Conservation (phyloP, 2,888 invertebrate species). For the Cerceris ruficornis region DNA sequence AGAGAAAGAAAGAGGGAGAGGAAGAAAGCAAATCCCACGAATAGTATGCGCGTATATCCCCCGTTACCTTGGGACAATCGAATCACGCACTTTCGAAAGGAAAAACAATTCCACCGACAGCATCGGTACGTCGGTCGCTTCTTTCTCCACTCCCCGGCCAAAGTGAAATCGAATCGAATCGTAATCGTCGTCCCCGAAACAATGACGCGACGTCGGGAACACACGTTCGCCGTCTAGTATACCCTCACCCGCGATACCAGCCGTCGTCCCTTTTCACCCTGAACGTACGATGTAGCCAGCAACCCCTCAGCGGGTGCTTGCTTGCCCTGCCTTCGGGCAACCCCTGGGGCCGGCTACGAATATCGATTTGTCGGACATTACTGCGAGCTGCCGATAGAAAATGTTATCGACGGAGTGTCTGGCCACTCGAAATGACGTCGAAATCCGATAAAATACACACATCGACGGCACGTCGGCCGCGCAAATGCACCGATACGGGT, state of each 20-base stretch:
- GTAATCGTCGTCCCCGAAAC: constrained; percentile 50
- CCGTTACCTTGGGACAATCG: constrained; percentile 24
- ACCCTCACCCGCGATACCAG: constrained; percentile 14
- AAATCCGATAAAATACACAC: constrained; percentile 32
- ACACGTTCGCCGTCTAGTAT: constrained; percentile 34
- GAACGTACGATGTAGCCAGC: constrained; percentile 26
- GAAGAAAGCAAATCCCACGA: not conserved
- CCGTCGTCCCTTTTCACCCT: constrained; percentile 43
- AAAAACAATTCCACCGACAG: constrained; percentile 20
- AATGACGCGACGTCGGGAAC: constrained; percentile 55
- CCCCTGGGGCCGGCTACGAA: constrained; percentile 31
- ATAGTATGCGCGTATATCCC: not conserved
- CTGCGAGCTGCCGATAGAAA: constrained; percentile 58
- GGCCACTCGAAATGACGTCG: constrained; percentile 40
- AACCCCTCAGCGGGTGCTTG: constrained; percentile 47
- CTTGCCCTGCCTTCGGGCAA: constrained; percentile 49
- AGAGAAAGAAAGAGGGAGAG: not conserved
- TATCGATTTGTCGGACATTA: constrained; percentile 65
- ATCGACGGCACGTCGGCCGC: too few species aligned
- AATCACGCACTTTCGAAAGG: constrained; percentile 5
- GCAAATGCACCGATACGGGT: too few species aligned
- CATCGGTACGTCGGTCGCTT: constrained; percentile 4
- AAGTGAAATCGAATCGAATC: constrained; percentile 60
- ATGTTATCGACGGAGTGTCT: constrained; percentile 57
- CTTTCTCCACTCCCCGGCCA: constrained; percentile 25